Evolutionary conservation across 1,140 invertebrate species (phyloP).

Genomic region (Hestina assimilis): DNA sequence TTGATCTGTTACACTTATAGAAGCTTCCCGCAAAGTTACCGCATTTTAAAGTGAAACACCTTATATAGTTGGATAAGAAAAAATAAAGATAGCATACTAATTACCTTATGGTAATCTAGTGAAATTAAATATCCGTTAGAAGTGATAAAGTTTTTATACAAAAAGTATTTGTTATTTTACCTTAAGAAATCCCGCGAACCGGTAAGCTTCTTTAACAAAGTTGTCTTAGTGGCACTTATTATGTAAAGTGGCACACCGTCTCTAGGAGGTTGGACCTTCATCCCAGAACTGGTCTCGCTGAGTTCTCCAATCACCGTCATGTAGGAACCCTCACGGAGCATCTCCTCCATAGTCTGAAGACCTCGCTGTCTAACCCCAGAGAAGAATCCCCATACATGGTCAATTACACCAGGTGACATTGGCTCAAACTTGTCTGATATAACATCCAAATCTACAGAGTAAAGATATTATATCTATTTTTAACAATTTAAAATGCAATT

Average conservation of each 20-base stretch:
- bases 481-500: too few species aligned
- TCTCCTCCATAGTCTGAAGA: conserved; percentile 88
- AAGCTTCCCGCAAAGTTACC: too few species aligned
- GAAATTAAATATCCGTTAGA: too few species aligned
- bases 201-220: conserved; percentile 84
- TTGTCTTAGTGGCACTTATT: conserved; percentile 83
- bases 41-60: too few species aligned
- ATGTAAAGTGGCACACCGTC: conserved; percentile 85
- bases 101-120: too few species aligned
- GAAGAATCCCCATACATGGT: conserved; percentile 90
- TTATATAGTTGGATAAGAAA: too few species aligned
- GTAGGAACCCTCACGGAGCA: conserved; percentile 85
- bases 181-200: conserved; percentile 82
- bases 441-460: conserved; percentile 83
- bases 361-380: conserved; percentile 86
- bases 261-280: conserved; percentile 83
- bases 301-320: conserved; percentile 88
- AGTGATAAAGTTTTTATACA: too few species aligned
- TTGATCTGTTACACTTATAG: too few species aligned
- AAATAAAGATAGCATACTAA: too few species aligned
- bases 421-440: conserved; percentile 88
- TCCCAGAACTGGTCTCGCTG: conserved; percentile 75
- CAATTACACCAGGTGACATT: conserved; percentile 82
- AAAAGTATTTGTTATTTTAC: conserved; percentile 27
- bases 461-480: too few species aligned